Evolutionary conservation across 2,888 invertebrate genomes (phyloP).

Genomic region (Eristalis tenax): DNA sequence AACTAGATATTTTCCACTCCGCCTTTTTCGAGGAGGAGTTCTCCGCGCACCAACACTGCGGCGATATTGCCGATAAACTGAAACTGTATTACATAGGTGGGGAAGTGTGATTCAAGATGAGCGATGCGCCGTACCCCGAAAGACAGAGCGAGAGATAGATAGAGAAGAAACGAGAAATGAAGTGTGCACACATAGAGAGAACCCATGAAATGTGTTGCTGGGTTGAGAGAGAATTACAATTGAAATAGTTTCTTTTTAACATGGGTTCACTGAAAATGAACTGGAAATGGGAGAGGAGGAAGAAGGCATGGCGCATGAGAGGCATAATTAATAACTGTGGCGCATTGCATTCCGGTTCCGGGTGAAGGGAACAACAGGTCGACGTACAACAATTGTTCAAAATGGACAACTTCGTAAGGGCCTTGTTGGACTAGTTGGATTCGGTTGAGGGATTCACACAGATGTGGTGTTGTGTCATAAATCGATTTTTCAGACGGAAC

Average conservation of each 20-base stretch:
- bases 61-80: constrained; percentile 18
- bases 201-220: background rate
- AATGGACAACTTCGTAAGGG: constrained; percentile 18
- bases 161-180: background rate
- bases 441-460: background rate
- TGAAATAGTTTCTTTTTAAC: constrained; percentile 41
- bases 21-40: constrained; percentile 70
- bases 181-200: no score
- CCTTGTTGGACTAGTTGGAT: background rate
- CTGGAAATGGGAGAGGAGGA: background rate
- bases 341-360: constrained; percentile 11
- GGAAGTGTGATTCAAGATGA: constrained; percentile 51
- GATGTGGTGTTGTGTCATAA: background rate
- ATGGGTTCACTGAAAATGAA: background rate
- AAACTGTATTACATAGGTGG: constrained; percentile 61
- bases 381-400: background rate
- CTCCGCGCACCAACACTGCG: constrained; percentile 40
- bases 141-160: constrained; percentile 21
- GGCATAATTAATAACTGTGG: background rate
- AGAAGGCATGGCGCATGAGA: background rate
- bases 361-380: background rate
- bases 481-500: no score
- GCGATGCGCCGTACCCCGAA: background rate
- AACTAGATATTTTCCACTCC: constrained; percentile 64
- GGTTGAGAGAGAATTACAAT: constrained; percentile 11